Conservation (phyloP, 2,888 invertebrate genomes). For the Lasioglossum marginatum region DNA sequence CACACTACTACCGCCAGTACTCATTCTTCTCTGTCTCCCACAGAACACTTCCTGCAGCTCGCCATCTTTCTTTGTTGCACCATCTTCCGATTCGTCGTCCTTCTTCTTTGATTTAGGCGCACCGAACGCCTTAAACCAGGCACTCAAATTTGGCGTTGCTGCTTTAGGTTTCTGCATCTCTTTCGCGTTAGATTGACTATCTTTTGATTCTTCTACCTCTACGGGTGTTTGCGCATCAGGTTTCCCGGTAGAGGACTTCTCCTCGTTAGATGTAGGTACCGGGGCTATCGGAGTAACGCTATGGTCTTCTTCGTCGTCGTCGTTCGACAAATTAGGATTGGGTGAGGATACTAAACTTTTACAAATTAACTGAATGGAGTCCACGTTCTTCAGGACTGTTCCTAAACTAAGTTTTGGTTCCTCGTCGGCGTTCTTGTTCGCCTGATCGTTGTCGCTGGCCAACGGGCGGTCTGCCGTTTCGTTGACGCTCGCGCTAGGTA, state of each 20-base stretch:
- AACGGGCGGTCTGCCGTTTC: constrained; percentile 85
- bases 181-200: constrained; percentile 69
- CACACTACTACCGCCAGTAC: constrained; percentile 81
- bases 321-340: constrained; percentile 81
- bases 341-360: constrained; percentile 82
- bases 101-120: constrained; percentile 92
- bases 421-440: constrained; percentile 75
- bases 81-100: constrained; percentile 85
- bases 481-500: constrained; percentile 85
- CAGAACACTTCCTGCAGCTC: constrained; percentile 82
- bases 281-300: constrained; percentile 70
- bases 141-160: constrained; percentile 94
- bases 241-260: constrained; percentile 72
- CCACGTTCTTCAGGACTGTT: constrained; percentile 88
- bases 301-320: constrained; percentile 83
- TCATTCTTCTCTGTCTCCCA: constrained; percentile 85
- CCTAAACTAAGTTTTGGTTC: constrained; percentile 94
- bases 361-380: constrained; percentile 82
- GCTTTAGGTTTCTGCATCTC: constrained; percentile 87
- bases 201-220: constrained; percentile 74
- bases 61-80: constrained; percentile 82
- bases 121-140: constrained; percentile 97
- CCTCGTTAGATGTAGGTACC: constrained; percentile 70
- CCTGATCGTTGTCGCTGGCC: constrained; percentile 87
- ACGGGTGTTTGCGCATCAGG: constrained; percentile 70